Evolutionary conservation across 2,797 vertebrate genomes (phyloP), one percentile per base, ranked within the genome.

Genomic region (Sebastes oblongus): DNA sequence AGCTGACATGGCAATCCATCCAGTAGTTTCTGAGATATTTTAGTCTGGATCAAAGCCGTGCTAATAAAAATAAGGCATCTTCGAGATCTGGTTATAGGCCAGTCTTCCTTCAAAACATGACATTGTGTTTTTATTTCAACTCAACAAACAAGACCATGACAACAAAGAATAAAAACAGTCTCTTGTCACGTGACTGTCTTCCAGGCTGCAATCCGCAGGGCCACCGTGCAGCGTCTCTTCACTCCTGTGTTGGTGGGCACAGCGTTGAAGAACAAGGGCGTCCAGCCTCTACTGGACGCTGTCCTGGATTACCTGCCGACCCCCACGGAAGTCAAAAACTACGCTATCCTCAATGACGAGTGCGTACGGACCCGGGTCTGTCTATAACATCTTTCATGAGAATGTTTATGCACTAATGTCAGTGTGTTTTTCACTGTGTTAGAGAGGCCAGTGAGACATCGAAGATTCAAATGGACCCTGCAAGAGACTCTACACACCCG

Each of bases 181-280:
- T 18, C 3, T 34, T 50, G 27, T 59, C 16, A 4, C 8, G 2
- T 55, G 4, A 1, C 36, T 5, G 16, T 64, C 11, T 29, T 34
- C 6, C 75, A 99, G 98, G 95, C 95, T 66, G 98, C 98, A 0
- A 96, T 99, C 88, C 96, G 98, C 76, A 95, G 98, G 88, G 96
- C 96, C 10, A 99, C 98, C 0, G 87, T 99, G 71, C 96, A 94
- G 84, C 97, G 96, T 39, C 86, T 94, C 61, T 99, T 99, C 90
- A 95, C 94, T 5, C 98, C 98, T 0, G 98, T 99, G 9, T 90
- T 99, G 50, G 93, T 99, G 85, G 98, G 98, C 81, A 98, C 97
- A 9, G 98, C 98, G 9, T 65, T 99, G 87, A 99, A 97, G 93
- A 99, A 99, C 93, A 99, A 98, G 89, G 98, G 98, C 1, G 96